A percentile compares a stretch with the other conserved stretches of the same genome.
Conservation (phyloP, 1,140 invertebrate genomes). For the Eumeta japonica region DNA sequence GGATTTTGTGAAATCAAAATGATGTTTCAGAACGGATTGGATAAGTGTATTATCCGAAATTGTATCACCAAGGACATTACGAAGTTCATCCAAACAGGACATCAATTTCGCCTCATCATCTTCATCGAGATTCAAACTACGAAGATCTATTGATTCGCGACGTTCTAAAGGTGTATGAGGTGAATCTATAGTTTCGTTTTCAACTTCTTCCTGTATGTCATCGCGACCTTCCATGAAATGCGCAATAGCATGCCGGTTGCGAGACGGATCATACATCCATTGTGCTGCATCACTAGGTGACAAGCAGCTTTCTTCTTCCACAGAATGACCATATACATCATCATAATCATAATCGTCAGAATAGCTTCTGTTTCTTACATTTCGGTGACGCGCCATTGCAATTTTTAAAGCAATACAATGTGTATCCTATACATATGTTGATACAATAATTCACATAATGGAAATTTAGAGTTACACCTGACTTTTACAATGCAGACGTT, state of each 20-base stretch:
- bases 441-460: too few species aligned
- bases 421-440: too few species aligned
- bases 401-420: slow-evolving; percentile 6
- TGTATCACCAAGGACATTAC: slow-evolving; percentile 76
- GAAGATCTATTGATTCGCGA: slow-evolving; percentile 47
- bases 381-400: slow-evolving; percentile 76
- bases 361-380: slow-evolving; percentile 73
- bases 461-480: too few species aligned
- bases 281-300: slow-evolving; percentile 83
- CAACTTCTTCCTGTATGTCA: slow-evolving; percentile 74
- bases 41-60: slow-evolving; percentile 69
- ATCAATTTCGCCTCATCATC: slow-evolving; percentile 71
- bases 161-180: slow-evolving; percentile 29
- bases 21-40: slow-evolving; percentile 50
- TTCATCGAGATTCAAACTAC: slow-evolving; percentile 60
- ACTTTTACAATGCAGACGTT: too few species aligned
- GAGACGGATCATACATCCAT: slow-evolving; percentile 80
- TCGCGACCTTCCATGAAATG: slow-evolving; percentile 68
- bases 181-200: slow-evolving; percentile 44
- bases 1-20: slow-evolving; percentile 71
- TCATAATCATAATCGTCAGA: slow-evolving; percentile 88
- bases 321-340: slow-evolving; percentile 88
- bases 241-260: slow-evolving; percentile 68
- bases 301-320: slow-evolving; percentile 85
- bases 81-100: slow-evolving; percentile 81